Percentiles rank a stretch among this genome's conserved stretches.
Conservation (phyloP, 2,797 vertebrate genomes). For the Chloroceryle amazona region DNA sequence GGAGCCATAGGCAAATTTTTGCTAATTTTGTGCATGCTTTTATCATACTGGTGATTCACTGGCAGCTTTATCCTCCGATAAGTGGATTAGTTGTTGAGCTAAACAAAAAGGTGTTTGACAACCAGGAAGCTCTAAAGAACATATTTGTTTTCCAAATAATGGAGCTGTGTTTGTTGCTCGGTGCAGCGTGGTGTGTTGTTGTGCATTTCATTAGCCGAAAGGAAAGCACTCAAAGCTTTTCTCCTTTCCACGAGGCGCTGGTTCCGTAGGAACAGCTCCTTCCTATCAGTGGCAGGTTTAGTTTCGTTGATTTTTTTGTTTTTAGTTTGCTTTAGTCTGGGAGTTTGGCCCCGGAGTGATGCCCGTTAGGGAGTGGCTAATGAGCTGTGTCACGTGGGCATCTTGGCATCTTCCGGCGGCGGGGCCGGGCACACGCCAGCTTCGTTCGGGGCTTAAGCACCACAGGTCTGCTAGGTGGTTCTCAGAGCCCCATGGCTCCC, state of each 20-base stretch:
- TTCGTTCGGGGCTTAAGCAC: not conserved
- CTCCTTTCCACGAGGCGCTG: not conserved
- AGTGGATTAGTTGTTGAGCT: conserved; percentile 87
- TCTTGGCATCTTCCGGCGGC: not conserved
- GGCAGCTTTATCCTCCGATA: conserved; percentile 83
- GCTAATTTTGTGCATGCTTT: conserved; percentile 85
- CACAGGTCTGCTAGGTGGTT: not conserved
- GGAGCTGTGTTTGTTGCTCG: conserved; percentile 69
- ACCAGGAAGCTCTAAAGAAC: conserved; percentile 80
- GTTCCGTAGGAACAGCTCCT: not conserved
- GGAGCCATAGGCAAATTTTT: conserved; percentile 79
- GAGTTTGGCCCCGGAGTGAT: not conserved
- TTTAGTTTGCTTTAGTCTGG: not conserved
- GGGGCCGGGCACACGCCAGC: accelerated
- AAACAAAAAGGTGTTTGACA: conserved; percentile 84
- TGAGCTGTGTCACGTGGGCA: not conserved
- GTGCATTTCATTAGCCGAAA: not conserved
- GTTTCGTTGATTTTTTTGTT: too few relatives aligned
- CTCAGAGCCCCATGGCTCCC: not conserved
- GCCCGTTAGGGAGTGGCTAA: not conserved
- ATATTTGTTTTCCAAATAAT: conserved; percentile 84
- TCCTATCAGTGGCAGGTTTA: not conserved
- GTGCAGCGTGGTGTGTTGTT: not conserved
- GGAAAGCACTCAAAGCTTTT: not conserved
- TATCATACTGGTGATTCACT: conserved; percentile 81